A percentile compares a stretch with the other conserved stretches of the same genome.
phyloP scores from a whole-genome alignment of 2,888 invertebrate genomes.

The Sclerodermus sp. region DNA sequence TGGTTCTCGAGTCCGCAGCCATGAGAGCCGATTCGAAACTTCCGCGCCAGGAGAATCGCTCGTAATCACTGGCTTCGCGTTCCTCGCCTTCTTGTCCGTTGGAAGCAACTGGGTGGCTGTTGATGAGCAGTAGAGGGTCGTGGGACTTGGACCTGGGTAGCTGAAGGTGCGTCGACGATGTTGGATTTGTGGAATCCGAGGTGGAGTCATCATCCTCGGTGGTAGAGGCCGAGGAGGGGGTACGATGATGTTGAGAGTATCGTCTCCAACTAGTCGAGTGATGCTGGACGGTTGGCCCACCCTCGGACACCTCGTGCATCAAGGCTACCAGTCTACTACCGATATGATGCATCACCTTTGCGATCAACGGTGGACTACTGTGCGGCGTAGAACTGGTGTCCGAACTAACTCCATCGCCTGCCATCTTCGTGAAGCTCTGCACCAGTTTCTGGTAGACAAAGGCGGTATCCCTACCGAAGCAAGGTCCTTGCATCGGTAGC shows the following conservation, averaged over 20 bases:
- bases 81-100: constrained; percentile 49
- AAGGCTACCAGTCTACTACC: constrained; percentile 83
- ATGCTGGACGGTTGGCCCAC: constrained; percentile 58
- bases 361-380: constrained; percentile 81
- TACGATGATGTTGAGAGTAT: constrained; percentile 63
- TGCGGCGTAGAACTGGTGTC: constrained; percentile 61
- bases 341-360: constrained; percentile 91
- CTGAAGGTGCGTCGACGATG: constrained; percentile 40
- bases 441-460: constrained; percentile 86
- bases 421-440: constrained; percentile 79
- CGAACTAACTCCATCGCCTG: constrained; percentile 62
- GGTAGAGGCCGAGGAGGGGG: constrained; percentile 64
- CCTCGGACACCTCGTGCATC: constrained; percentile 90
- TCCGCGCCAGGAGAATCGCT: constrained; percentile 88
- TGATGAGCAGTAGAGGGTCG: constrained; percentile 65
- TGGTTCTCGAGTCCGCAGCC: constrained; percentile 83
- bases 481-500: constrained; percentile 55
- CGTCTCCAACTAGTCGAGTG: constrained; percentile 65
- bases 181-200: constrained; percentile 63
- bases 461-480: constrained; percentile 72
- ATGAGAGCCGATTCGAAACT: constrained; percentile 90
- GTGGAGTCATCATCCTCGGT: constrained; percentile 76
- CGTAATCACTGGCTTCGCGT: constrained; percentile 80
- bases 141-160: constrained; percentile 81
- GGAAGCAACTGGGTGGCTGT: constrained; percentile 39